Conservation (phyloP, 2,113 vertebrate species). For the Narcine bancroftii region DNA sequence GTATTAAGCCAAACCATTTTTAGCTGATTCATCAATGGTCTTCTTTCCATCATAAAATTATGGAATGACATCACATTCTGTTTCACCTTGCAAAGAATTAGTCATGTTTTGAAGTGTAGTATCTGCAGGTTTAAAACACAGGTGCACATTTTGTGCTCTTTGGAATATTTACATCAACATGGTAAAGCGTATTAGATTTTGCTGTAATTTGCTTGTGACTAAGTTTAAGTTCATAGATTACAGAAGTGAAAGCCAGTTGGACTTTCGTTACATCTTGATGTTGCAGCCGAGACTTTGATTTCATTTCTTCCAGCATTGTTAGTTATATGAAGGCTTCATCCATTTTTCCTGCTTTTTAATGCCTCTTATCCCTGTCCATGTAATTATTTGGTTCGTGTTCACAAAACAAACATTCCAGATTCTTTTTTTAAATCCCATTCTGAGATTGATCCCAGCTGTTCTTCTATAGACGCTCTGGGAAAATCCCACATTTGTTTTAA, state of each 20-base stretch:
- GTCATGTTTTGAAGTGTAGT: not conserved
- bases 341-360: constrained; percentile 43
- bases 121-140: constrained; percentile 15
- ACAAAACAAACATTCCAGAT: constrained; percentile 44
- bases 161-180: not conserved
- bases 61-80: not conserved
- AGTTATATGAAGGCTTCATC: constrained; percentile 26
- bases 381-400: constrained; percentile 44
- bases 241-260: constrained; percentile 3
- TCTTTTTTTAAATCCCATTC: constrained; percentile 41
- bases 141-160: not conserved
- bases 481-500: constrained; percentile 34
- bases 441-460: constrained; percentile 42
- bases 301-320: not conserved
- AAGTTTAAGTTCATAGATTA: constrained; percentile 6
- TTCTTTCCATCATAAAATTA: not conserved
- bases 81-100: not conserved
- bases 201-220: not conserved
- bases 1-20: too few relatives aligned
- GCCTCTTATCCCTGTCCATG: constrained; percentile 43
- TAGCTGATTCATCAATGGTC: too few relatives aligned
- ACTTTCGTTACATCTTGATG: not conserved
- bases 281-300: not conserved
- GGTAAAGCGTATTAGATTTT: not conserved
- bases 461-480: constrained; percentile 39